phyloP scores from a whole-genome alignment of 2,113 vertebrate genomes.

The Monopterus albus region DNA sequence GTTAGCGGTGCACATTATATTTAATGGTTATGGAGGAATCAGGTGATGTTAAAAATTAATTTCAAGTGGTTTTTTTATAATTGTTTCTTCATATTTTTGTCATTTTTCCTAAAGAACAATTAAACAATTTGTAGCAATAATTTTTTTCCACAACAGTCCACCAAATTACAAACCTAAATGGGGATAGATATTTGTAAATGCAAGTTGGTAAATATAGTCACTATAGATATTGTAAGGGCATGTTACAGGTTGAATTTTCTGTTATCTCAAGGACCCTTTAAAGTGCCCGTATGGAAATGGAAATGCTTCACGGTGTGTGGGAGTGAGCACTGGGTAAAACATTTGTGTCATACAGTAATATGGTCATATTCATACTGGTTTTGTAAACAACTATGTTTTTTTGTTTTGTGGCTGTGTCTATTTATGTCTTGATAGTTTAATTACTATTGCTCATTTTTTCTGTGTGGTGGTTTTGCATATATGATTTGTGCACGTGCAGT shows the following conservation, averaged over 20 bases:
- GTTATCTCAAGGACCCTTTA: no score
- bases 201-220: no score
- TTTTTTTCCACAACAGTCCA: background rate
- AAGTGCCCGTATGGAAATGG: slow-evolving; percentile 15
- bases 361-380: slow-evolving; percentile 15
- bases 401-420: no score
- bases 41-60: background rate
- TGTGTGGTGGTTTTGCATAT: slow-evolving; percentile 2
- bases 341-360: slow-evolving; percentile 11
- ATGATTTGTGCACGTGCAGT: slow-evolving; percentile 15
- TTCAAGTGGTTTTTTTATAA: background rate
- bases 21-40: slow-evolving; percentile 20
- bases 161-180: background rate
- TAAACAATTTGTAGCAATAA: background rate
- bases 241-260: background rate
- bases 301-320: slow-evolving; percentile 27
- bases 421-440: slow-evolving; percentile 24
- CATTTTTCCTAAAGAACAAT: background rate
- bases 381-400: slow-evolving; percentile 9
- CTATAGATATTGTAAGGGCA: no score
- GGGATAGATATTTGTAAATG: background rate
- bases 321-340: slow-evolving; percentile 13
- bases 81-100: background rate
- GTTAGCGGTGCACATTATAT: slow-evolving; percentile 2
- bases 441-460: slow-evolving; percentile 2